phyloP scores from a whole-genome alignment of 2,888 invertebrate species.

The Netelia virgata region DNA sequence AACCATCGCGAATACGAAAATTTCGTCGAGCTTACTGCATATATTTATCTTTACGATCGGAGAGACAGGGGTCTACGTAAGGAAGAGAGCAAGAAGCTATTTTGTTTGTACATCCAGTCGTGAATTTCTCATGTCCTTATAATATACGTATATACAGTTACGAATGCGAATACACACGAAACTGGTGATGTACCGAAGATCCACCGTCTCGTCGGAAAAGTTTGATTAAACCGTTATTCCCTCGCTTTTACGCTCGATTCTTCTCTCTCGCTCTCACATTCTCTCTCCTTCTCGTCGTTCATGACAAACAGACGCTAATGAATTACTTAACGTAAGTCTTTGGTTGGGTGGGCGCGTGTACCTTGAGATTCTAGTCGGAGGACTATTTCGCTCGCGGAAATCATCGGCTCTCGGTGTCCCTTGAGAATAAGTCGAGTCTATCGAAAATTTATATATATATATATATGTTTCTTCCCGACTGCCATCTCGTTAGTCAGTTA shows the following conservation, averaged over 20 bases:
- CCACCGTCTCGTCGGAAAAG: conserved; percentile 56
- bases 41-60: conserved; percentile 43
- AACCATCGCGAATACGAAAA: conserved; percentile 22
- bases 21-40: conserved; percentile 3
- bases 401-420: conserved; percentile 28
- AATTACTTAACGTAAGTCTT: conserved; percentile 73
- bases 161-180: conserved; percentile 53
- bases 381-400: conserved; percentile 41
- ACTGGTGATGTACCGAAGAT: conserved; percentile 10
- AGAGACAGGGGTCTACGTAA: not conserved
- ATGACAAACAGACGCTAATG: conserved; percentile 76
- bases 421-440: not conserved
- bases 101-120: conserved; percentile 50
- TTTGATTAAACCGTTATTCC: conserved; percentile 67
- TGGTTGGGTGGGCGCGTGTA: conserved; percentile 1
- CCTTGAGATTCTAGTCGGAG: not conserved
- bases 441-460: not conserved
- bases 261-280: conserved; percentile 69
- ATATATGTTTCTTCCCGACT: not conserved
- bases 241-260: conserved; percentile 46
- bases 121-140: conserved; percentile 38
- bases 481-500: conserved; percentile 11
- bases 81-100: conserved; percentile 20
- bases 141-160: conserved; percentile 25
- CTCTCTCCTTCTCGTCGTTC: conserved; percentile 48